A percentile compares a stretch with the other conserved stretches of the same genome.
Conservation (phyloP, 2,113 vertebrate genomes). For the Hucho hucho region DNA sequence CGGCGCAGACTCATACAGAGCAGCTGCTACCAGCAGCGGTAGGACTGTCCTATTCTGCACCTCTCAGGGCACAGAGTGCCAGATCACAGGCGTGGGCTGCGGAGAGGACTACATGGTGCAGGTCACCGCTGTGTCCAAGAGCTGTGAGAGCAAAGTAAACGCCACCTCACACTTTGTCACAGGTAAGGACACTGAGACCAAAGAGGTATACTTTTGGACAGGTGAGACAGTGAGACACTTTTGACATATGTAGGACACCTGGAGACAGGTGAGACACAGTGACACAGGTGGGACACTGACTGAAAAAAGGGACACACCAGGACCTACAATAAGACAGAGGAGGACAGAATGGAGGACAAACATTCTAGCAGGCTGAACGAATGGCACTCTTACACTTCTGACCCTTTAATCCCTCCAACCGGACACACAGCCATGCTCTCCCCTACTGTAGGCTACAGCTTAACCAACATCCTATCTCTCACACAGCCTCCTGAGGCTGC, state of each 20-base stretch:
- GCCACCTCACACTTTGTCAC: constrained; percentile 39
- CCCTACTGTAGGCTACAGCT: neutral
- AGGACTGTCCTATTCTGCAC: constrained; percentile 50
- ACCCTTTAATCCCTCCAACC: neutral
- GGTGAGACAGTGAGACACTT: constrained; percentile 48
- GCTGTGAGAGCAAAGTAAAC: constrained; percentile 58
- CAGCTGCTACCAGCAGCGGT: constrained; percentile 19
- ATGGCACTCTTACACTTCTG: neutral
- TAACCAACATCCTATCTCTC: constrained; percentile 2
- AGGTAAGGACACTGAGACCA: constrained; percentile 30
- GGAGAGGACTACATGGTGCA: constrained; percentile 52
- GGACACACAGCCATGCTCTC: neutral
- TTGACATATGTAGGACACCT: neutral
- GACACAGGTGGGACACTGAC: no score
- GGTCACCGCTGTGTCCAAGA: constrained; percentile 55
- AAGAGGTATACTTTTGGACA: constrained; percentile 31
- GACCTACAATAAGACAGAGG: neutral
- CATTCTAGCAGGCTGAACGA: neutral
- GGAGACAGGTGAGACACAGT: neutral
- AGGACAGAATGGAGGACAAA: neutral
- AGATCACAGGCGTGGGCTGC: constrained; percentile 54
- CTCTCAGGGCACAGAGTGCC: constrained; percentile 48
- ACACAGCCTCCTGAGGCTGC: neutral
- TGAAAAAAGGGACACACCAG: no score
- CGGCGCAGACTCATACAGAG: constrained; percentile 64